Evolutionary conservation across 2,888 invertebrate species (phyloP).

Genomic region (Tinea semifulvella): DNA sequence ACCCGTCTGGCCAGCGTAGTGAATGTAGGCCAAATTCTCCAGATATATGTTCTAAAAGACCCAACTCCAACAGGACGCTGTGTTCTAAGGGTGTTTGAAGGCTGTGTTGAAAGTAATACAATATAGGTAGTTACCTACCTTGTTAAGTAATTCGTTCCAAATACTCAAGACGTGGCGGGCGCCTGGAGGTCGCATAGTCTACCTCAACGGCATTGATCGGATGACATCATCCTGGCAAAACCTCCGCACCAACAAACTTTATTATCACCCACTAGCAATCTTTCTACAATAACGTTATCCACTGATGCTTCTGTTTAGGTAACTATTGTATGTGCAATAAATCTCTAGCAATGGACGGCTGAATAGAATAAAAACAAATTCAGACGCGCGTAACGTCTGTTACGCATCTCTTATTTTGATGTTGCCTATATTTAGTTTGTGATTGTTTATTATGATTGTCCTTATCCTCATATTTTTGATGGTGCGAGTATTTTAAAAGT

Average conservation of each 20-base stretch:
- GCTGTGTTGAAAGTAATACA: too few relatives aligned
- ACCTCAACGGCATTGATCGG: slow-evolving; percentile 17
- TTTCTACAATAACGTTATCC: not conserved
- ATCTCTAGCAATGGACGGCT: not conserved
- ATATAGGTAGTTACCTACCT: too few relatives aligned
- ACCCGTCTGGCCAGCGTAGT: too few relatives aligned
- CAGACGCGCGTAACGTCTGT: not conserved
- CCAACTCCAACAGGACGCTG: too few relatives aligned
- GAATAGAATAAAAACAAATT: not conserved
- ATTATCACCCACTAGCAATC: not conserved
- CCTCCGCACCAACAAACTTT: slow-evolving; percentile 13
- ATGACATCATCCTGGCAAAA: slow-evolving; percentile 21
- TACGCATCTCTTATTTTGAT: slow-evolving; percentile 3
- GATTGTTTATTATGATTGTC: too few relatives aligned
- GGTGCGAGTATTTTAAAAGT: too few relatives aligned
- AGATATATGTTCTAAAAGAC: too few relatives aligned
- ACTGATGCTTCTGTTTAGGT: not conserved
- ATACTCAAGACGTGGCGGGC: slow-evolving; percentile 13
- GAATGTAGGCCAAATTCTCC: too few relatives aligned
- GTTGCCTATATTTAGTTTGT: slow-evolving; percentile 3
- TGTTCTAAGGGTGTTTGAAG: too few relatives aligned
- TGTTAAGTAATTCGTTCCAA: slow-evolving; percentile 11
- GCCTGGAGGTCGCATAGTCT: slow-evolving; percentile 28
- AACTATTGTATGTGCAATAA: not conserved
- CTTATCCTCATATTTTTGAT: too few relatives aligned